These are phyloP conservation scores for Trididemnum nubilum DNA, from an alignment of 23 tunicate species.

Conservation along the genomic window DNA sequence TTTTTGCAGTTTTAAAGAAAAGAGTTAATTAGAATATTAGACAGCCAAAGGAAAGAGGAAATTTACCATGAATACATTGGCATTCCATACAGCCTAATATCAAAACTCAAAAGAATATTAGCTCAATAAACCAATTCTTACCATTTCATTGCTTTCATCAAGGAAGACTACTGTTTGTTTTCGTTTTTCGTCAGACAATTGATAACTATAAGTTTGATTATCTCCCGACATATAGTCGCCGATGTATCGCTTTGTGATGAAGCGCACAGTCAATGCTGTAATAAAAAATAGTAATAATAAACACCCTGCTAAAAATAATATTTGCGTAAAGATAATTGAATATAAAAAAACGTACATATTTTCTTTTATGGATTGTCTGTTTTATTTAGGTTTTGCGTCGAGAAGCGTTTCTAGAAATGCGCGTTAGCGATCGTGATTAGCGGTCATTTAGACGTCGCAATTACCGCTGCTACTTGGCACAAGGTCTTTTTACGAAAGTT, in stretches of 20 bases:
- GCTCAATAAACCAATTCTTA: no score
- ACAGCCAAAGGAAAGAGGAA: background rate
- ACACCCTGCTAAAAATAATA: background rate
- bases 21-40: background rate
- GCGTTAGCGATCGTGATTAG: no score
- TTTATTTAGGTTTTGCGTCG: no score
- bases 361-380: no score
- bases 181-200: conserved; percentile 20
- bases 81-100: no score
- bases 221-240: conserved; percentile 58
- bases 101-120: no score
- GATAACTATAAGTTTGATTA: conserved; percentile 23
- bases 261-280: conserved; percentile 44
- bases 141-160: conserved; percentile 41
- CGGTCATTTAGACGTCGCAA: no score
- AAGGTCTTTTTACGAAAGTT: no score
- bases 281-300: no score
- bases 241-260: conserved; percentile 41
- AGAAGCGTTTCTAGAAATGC: no score
- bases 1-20: background rate
- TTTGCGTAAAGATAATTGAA: background rate
- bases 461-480: no score
- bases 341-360: background rate
- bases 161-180: conserved; percentile 18
- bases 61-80: background rate